Base-by-base conservation (phyloP, 2,888 invertebrate species). In the Drosophila longiperda region DNA sequence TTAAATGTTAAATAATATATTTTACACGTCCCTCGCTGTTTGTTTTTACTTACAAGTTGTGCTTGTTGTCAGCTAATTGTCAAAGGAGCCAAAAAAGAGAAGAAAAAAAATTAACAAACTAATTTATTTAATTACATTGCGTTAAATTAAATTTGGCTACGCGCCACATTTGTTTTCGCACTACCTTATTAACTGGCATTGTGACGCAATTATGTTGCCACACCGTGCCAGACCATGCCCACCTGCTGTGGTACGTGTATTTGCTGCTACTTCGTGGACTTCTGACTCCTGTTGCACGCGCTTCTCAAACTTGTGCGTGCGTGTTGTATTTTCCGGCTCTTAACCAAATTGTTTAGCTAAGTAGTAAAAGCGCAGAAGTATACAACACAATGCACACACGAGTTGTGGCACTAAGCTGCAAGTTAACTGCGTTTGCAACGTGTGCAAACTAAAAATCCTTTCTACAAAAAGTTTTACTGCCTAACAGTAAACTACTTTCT, bases 291-390 rank as follows among this genome's bases (percentile, higher is more conserved):
- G 84, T 62, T 74, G 81, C 87, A 83, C 82, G 76, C 89, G 79
- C 89, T 74, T 69, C 59, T 68, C 63, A 12, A 73, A 50, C 73
- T 62, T 55, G 59, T 70, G 54, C 70, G 59, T 54, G 59, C 42
- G 53, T 62, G 40, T 7, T 32, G 53, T 62, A 59, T 68, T 69
- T 59, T 72, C 75, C 66, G 45, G 89, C 82, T 85, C 83, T 83
- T 81, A 82, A 83, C 77, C 75, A 89, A 85, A 87, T 85, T 85
- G 82, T 89, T 85, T 87, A 89, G 79, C 84, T 87, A 81, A 87
- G 84, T 83, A 83, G 78, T 66, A 71, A 83, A 88, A 78, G 83
- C 75, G 60, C 66, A 73, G 73, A 83, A 83, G 79, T 73, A 81
- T 74, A 72, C 78, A 76, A 63, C 67, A 59, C 69, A 64, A 66